Conservation (phyloP, 2,113 vertebrate genomes). For the Phylloscopus trochilus region DNA sequence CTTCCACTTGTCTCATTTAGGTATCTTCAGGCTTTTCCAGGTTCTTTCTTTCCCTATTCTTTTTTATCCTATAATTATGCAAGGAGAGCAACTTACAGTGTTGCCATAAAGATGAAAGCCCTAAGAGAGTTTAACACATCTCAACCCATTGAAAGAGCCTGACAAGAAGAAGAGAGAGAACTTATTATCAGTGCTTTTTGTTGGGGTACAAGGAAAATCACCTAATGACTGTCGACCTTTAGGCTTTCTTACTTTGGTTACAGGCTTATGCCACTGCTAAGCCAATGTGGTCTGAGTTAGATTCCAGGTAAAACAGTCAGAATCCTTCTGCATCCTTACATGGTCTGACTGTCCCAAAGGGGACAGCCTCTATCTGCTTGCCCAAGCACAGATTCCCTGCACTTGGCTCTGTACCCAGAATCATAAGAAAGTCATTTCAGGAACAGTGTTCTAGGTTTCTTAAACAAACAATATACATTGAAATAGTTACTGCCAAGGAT, state of each 20-base stretch:
- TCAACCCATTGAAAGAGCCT: not conserved
- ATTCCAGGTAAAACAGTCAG: not conserved
- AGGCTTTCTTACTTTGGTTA: not conserved
- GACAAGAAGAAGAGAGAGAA: not conserved
- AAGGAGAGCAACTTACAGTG: not conserved
- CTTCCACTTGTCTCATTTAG: not conserved
- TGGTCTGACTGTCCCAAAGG: not conserved
- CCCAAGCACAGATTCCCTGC: not conserved
- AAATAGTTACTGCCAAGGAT: slow-evolving; percentile 51
- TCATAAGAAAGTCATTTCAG: slow-evolving; percentile 49
- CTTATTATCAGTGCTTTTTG: not conserved
- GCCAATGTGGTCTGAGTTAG: not conserved
- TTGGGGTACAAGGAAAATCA: not conserved
- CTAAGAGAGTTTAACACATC: not conserved
- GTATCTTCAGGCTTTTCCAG: not conserved
- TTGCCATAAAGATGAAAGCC: not conserved
- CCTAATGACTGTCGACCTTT: not conserved
- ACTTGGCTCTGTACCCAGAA: not conserved
- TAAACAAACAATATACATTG: slow-evolving; percentile 59
- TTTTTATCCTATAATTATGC: not conserved
- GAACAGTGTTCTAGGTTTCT: slow-evolving; percentile 38
- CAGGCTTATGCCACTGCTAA: not conserved
- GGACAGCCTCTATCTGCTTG: slow-evolving; percentile 22
- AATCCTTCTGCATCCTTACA: slow-evolving; percentile 44
- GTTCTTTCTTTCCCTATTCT: not conserved